Conservation (phyloP, 2,113 vertebrate genomes). For the Macquaria australasica region DNA sequence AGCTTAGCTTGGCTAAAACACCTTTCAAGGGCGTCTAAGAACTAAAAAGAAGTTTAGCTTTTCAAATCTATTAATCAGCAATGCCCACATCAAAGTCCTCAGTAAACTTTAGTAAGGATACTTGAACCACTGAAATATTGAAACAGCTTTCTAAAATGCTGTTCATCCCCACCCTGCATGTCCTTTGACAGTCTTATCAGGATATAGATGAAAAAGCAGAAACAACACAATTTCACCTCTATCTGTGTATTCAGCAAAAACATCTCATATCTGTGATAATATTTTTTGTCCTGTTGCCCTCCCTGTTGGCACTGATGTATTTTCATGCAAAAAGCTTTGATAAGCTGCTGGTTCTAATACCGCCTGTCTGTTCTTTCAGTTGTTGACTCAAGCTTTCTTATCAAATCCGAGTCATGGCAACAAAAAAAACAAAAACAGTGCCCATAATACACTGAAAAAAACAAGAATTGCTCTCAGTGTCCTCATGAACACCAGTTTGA, state of each 20-base stretch:
- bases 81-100: slow-evolving; percentile 59
- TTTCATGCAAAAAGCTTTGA: slow-evolving; percentile 67
- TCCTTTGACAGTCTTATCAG: slow-evolving; percentile 66
- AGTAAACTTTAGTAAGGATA: slow-evolving; percentile 41
- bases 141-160: slow-evolving; percentile 55
- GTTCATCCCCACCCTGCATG: slow-evolving; percentile 44
- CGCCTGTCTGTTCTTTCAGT: slow-evolving; percentile 40
- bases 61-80: slow-evolving; percentile 66
- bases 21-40: slow-evolving; percentile 70
- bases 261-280: slow-evolving; percentile 71
- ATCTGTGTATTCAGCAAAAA: slow-evolving; percentile 75
- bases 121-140: slow-evolving; percentile 50
- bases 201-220: slow-evolving; percentile 55
- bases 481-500: neutral
- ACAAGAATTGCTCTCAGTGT: neutral
- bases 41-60: slow-evolving; percentile 50
- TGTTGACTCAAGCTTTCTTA: slow-evolving; percentile 72
- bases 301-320: slow-evolving; percentile 58
- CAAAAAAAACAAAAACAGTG: slow-evolving; percentile 24
- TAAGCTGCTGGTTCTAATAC: slow-evolving; percentile 60
- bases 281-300: slow-evolving; percentile 60
- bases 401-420: slow-evolving; percentile 49
- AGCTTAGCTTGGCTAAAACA: slow-evolving; percentile 54
- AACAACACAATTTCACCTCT: slow-evolving; percentile 71
- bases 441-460: neutral